A percentile compares a stretch with the other conserved stretches of the same genome.
Evolutionary conservation across 2,797 vertebrate species (phyloP).

Genomic region (Benthosema pterotum): DNA sequence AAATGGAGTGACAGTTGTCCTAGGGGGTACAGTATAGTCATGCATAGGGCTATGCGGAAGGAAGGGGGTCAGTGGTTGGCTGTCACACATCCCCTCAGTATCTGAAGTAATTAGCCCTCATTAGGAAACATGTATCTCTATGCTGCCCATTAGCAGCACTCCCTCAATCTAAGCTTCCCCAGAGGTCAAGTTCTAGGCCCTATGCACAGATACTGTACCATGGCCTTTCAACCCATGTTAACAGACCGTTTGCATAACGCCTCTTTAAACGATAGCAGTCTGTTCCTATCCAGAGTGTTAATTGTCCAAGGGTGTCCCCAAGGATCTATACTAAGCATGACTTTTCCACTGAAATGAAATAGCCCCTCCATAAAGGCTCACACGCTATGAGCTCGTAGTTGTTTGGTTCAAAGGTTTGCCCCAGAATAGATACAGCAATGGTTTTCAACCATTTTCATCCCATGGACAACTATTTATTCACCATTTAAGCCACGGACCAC

Average conservation of each 20-base stretch:
- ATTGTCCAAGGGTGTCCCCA: too few species aligned
- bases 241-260: slow-evolving; percentile 52
- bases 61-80: not conserved
- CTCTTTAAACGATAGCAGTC: slow-evolving; percentile 61
- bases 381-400: too few species aligned
- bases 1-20: slow-evolving; percentile 38
- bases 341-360: too few species aligned
- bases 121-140: slow-evolving; percentile 45
- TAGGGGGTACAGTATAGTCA: slow-evolving; percentile 30
- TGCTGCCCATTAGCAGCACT: slow-evolving; percentile 29
- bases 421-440: too few species aligned
- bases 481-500: too few species aligned
- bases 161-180: slow-evolving; percentile 16
- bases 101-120: slow-evolving; percentile 50
- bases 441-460: too few species aligned
- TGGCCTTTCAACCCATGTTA: slow-evolving; percentile 43
- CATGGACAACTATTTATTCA: too few species aligned
- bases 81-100: slow-evolving; percentile 35
- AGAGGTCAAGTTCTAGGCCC: slow-evolving; percentile 33
- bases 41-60: slow-evolving; percentile 3
- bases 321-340: too few species aligned
- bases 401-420: too few species aligned
- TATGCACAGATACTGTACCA: slow-evolving; percentile 34
- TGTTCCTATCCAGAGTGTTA: slow-evolving; percentile 37
- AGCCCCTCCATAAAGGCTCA: too few species aligned